These are phyloP conservation scores for Lasiurus cinereus DNA, from an alignment of 2,113 vertebrate genomes.

Conservation along the genomic window DNA sequence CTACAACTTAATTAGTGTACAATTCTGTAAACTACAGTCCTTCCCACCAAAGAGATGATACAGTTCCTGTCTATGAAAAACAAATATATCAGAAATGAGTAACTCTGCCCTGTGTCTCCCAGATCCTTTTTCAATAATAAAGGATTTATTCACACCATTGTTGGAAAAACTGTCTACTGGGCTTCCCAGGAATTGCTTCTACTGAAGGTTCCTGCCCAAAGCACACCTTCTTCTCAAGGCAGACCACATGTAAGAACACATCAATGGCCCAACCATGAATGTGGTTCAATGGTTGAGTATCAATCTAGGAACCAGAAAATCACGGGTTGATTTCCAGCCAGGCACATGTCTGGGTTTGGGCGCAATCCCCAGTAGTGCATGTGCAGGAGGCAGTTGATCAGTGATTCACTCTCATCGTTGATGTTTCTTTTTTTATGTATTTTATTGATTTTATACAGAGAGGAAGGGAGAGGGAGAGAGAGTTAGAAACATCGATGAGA, in stretches of 20 bases:
- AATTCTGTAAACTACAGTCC: neutral
- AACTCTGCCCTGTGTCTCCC: neutral
- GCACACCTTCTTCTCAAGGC: neutral
- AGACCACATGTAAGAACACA: neutral
- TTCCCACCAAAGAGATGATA: slow-evolving; percentile 1
- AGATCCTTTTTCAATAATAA: neutral
- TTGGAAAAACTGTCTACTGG: neutral
- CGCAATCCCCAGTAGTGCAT: no score
- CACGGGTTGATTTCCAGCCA: no score
- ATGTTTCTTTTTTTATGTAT: no score
- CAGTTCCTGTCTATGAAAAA: neutral
- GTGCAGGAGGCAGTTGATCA: no score
- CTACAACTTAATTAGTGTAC: neutral
- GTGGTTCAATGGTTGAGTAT: no score
- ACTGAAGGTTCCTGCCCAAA: neutral
- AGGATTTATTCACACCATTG: neutral
- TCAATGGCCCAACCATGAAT: neutral
- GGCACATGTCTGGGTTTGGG: no score
- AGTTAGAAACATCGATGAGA: no score
- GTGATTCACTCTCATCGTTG: no score
- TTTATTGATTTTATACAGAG: no score
- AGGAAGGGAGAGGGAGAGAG: no score
- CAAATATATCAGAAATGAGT: neutral
- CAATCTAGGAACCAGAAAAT: no score
- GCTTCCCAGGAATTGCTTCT: neutral